These are phyloP conservation scores for Cossypha heuglini DNA, from an alignment of 2,797 vertebrate genomes.

Conservation along the genomic window DNA sequence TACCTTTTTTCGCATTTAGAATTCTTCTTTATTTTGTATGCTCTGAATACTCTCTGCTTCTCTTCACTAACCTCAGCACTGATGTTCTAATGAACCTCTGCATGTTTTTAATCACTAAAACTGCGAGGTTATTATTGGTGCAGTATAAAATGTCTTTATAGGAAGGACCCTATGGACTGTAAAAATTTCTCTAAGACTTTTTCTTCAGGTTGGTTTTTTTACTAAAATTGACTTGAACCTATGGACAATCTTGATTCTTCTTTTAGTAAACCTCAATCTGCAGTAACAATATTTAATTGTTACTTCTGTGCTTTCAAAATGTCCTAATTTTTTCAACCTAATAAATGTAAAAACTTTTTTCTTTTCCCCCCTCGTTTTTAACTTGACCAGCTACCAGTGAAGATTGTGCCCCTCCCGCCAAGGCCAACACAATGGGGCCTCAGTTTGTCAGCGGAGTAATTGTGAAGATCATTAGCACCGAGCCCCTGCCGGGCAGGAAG, in stretches of 20 bases:
- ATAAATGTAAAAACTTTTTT: not conserved
- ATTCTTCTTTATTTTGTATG: not conserved
- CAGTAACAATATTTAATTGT: not conserved
- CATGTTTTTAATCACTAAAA: not conserved
- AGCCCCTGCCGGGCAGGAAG: conserved; percentile 87
- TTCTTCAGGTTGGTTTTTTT: not conserved
- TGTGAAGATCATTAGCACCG: conserved; percentile 87
- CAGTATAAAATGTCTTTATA: not conserved
- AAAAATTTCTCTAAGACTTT: not conserved
- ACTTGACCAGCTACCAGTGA: conserved; percentile 39
- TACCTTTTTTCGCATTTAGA: not conserved
- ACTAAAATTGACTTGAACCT: not conserved
- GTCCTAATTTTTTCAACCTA: not conserved
- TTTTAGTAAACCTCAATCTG: no score
- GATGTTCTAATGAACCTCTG: not conserved
- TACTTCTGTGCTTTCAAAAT: not conserved
- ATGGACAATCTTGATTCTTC: not conserved
- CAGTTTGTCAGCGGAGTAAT: conserved; percentile 92
- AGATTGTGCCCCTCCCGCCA: conserved; percentile 62
- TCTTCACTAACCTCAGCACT: fast-evolving
- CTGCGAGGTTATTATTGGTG: not conserved
- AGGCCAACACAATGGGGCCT: conserved; percentile 78
- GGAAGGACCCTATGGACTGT: not conserved
- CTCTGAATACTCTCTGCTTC: not conserved
- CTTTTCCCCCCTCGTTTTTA: fast-evolving